Conservation (phyloP, 2,888 invertebrate species). For the Alloscopus bannaensis region DNA sequence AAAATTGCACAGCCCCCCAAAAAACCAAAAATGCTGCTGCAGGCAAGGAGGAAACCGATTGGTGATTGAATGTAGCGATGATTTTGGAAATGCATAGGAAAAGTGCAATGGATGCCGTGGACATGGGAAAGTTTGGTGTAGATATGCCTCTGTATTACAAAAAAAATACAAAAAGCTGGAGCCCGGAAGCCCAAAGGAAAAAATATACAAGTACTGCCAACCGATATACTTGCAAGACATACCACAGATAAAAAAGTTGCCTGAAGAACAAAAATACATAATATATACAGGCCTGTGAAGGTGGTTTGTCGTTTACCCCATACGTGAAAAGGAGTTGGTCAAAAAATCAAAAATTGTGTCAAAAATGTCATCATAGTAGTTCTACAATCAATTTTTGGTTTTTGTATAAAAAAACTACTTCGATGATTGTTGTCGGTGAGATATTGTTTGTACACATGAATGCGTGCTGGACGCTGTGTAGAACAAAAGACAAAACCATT, state of each 20-base stretch:
- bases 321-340: conserved; percentile 13
- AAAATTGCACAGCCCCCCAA: conserved; percentile 31
- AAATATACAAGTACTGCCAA: conserved; percentile 25
- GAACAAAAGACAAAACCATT: conserved; percentile 8
- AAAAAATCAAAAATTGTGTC: conserved; percentile 33
- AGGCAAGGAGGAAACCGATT: too few relatives aligned
- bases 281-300: conserved; percentile 58
- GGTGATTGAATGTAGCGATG: too few relatives aligned
- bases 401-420: too few relatives aligned
- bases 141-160: conserved; percentile 26
- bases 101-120: too few relatives aligned
- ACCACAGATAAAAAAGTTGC: conserved; percentile 55
- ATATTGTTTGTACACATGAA: too few relatives aligned
- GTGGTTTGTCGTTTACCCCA: conserved; percentile 48
- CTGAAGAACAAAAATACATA: conserved; percentile 51
- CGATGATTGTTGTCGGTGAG: too few relatives aligned
- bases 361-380: conserved; percentile 40
- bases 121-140: too few relatives aligned
- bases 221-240: conserved; percentile 43
- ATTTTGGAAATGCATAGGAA: too few relatives aligned
- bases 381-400: too few relatives aligned
- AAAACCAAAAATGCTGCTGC: conserved; percentile 31
- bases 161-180: conserved; percentile 49
- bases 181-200: conserved; percentile 44
- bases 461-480: too few relatives aligned